phyloP scores from a whole-genome alignment of 2,113 vertebrate species.

The Mus pahari region DNA sequence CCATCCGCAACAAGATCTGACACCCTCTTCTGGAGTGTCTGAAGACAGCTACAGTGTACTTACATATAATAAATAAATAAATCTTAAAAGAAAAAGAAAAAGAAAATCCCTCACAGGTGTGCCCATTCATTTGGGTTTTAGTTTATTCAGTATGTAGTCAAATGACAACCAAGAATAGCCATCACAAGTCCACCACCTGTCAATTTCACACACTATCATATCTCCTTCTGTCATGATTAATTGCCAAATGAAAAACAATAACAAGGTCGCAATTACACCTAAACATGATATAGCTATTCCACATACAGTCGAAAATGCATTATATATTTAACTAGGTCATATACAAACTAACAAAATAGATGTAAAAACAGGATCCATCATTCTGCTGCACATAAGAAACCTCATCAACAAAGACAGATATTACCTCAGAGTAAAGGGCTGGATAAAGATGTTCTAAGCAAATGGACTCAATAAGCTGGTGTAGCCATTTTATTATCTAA shows the following conservation, averaged over 20 bases:
- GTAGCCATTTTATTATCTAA: background rate
- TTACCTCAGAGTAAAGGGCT: background rate
- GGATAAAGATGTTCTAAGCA: background rate
- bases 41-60: too few species aligned
- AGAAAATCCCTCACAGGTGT: background rate
- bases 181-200: background rate
- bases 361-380: background rate
- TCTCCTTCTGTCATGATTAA: background rate
- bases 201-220: background rate
- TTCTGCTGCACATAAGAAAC: background rate
- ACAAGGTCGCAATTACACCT: background rate
- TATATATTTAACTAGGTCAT: background rate
- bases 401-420: background rate
- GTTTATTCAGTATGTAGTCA: background rate
- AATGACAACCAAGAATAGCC: background rate
- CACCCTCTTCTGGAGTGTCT: too few species aligned
- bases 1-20: too few species aligned
- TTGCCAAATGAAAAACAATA: background rate
- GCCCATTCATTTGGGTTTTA: background rate
- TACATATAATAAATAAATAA: too few species aligned
- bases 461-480: background rate
- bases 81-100: too few species aligned
- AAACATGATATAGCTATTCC: background rate
- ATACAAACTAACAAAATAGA: background rate
- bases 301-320: background rate